Evolutionary conservation across 23 tunicate genomes (phyloP), one percentile per base, ranked within the genome.

Genomic region (Oikopleura dioica): DNA sequence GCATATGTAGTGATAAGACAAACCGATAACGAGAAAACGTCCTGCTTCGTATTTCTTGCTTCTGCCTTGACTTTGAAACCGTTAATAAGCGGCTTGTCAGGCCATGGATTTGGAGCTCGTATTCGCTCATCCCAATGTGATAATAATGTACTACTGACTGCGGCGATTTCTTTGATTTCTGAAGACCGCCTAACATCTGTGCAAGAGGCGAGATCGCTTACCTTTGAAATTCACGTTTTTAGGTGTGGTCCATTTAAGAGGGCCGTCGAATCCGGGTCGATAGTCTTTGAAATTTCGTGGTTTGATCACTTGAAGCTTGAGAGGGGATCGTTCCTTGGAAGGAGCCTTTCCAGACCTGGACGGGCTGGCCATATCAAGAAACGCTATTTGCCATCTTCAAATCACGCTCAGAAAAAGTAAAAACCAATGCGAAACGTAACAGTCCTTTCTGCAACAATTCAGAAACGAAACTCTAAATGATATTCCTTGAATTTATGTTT

Each of bases 371-470:
- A 63, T 63, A 21, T 63, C 33, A 63, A 63, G 72, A 31, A 63
- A 16, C 16, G n/a, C n/a, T n/a, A 63, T 16, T 2, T 28, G 33
- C 72, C 72, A 63, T 63, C 33, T 16, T 63, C 5, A 12, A 2
- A 2, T 28, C 33, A 23, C 32, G 33, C 5, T 63, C 5, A 63
- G 33, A 63, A 23, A 63, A 63, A 63, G 2, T 28, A 28, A 63
- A 5, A 63, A 63, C 29, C 16, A 16, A 2, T 63, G 16, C 33
- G 16, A 12, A 12, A 16, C 33, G 32, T 28, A 21, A 21, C n/a
- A n/a, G n/a, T n/a, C 33, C 26, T 63, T 63, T 63, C 72, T 63
- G 72, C 33, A n/a, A 63, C 72, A 63, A 63, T 63, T 63, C 72
- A 63, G 72, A 63, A 63, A 63, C 26, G 30, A 12, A 16, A 63